These are phyloP conservation scores for Scelioninae gen. 1 DNA, from an alignment of 2,888 invertebrate species.

Conservation along the genomic window DNA sequence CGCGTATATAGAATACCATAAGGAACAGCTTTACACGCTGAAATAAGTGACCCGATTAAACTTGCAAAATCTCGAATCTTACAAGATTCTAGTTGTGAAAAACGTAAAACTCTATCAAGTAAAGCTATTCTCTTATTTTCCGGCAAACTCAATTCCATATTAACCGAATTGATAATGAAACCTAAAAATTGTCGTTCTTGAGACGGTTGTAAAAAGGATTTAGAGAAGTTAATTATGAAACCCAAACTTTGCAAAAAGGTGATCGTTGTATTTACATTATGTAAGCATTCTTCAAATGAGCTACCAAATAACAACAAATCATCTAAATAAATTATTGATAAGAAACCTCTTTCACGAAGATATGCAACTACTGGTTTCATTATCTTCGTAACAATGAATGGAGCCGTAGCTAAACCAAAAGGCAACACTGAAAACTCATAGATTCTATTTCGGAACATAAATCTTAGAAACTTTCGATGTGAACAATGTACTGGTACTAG, in stretches of 20 bases:
- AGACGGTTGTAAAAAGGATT: constrained; percentile 8
- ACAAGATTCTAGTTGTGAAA: background rate
- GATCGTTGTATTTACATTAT: no score
- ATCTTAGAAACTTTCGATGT: constrained; percentile 1
- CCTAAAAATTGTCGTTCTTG: constrained; percentile 14
- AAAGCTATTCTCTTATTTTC: constrained; percentile 8
- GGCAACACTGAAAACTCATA: constrained; percentile 7
- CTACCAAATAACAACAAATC: background rate
- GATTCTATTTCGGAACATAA: background rate
- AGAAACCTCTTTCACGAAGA: background rate
- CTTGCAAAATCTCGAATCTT: constrained; percentile 30
- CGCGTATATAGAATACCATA: constrained; percentile 19
- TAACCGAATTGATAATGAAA: constrained; percentile 10
- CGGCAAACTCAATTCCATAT: constrained; percentile 19
- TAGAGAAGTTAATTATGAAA: constrained; percentile 5
- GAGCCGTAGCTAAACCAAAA: constrained; percentile 7
- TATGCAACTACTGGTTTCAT: constrained; percentile 8
- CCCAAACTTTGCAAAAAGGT: background rate
- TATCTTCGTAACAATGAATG: constrained; percentile 9
- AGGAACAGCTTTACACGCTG: constrained; percentile 16
- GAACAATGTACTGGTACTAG: background rate
- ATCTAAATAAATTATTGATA: constrained; percentile 4
- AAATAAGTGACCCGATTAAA: constrained; percentile 11
- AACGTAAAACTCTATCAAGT: background rate
- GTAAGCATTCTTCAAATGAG: background rate